These are phyloP conservation scores for Trichogramma evanescens DNA, from an alignment of 2,888 invertebrate species.

Conservation along the genomic window DNA sequence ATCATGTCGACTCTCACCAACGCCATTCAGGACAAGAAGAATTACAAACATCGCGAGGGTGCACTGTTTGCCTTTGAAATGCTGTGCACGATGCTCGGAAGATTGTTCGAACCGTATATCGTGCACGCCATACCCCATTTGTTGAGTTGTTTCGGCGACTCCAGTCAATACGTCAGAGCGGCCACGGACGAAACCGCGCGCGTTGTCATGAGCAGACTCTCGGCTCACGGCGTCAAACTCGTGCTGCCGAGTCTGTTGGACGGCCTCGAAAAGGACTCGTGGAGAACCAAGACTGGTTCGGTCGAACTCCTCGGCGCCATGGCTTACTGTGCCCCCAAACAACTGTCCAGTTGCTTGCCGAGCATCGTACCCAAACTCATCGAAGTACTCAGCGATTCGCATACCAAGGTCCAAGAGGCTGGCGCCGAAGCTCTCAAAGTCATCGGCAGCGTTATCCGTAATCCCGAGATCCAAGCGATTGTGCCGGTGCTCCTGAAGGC, in stretches of 20 bases:
- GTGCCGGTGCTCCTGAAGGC: constrained; percentile 82
- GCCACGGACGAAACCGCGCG: constrained; percentile 95
- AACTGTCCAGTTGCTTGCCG: constrained; percentile 93
- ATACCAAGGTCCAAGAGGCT: constrained; percentile 94
- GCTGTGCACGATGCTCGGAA: constrained; percentile 88
- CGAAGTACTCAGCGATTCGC: constrained; percentile 94
- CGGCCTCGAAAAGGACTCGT: constrained; percentile 94
- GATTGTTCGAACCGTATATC: constrained; percentile 97
- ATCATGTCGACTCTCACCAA: constrained; percentile 90
- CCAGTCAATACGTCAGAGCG: constrained; percentile 88
- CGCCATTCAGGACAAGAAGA: constrained; percentile 95
- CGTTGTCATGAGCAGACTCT: constrained; percentile 90
- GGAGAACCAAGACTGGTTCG: constrained; percentile 96
- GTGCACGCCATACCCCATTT: constrained; percentile 94
- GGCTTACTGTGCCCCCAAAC: constrained; percentile 99
- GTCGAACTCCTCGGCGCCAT: constrained; percentile 94
- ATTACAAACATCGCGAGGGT: constrained; percentile 87
- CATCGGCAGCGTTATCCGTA: constrained; percentile 95
- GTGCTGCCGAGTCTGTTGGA: constrained; percentile 88
- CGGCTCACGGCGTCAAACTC: constrained; percentile 95
- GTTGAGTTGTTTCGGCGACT: constrained; percentile 91
- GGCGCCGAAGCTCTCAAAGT: constrained; percentile 91
- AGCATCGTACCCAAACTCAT: constrained; percentile 97
- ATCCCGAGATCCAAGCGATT: constrained; percentile 96
- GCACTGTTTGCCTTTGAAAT: constrained; percentile 97